A percentile compares a stretch with the other conserved stretches of the same genome.
Evolutionary conservation across 2,888 invertebrate genomes (phyloP).

Genomic region (Nomada lathburiana): DNA sequence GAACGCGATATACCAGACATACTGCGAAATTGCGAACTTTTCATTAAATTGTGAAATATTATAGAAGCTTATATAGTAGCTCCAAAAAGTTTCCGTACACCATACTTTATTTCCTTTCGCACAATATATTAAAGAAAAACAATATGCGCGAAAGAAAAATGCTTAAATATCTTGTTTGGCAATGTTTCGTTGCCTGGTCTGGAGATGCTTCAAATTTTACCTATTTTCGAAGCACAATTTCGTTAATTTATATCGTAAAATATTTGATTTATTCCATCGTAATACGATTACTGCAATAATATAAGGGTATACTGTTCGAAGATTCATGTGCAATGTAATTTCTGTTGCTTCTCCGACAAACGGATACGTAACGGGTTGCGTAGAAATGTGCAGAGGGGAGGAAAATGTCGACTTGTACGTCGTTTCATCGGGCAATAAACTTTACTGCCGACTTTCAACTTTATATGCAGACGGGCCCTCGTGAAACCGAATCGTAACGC

Average conservation of each 20-base stretch:
- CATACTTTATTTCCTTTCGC: too few relatives aligned
- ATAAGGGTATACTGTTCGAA: neutral
- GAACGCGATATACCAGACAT: neutral
- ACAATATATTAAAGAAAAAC: too few relatives aligned
- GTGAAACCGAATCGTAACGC: conserved; percentile 27
- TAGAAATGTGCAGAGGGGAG: neutral
- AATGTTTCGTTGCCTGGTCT: too few relatives aligned
- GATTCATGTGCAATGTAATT: neutral
- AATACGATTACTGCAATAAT: neutral
- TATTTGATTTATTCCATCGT: neutral
- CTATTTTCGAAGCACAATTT: too few relatives aligned
- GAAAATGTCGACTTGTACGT: conserved; percentile 20
- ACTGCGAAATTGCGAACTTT: neutral
- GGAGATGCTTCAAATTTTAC: too few relatives aligned
- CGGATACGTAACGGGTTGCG: neutral
- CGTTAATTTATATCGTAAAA: neutral
- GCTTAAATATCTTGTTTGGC: too few relatives aligned
- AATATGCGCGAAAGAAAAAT: too few relatives aligned
- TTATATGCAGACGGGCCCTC: conserved; percentile 9
- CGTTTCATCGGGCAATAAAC: conserved; percentile 40
- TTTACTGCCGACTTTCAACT: conserved; percentile 34
- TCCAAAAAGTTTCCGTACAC: too few relatives aligned
- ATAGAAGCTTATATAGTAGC: too few relatives aligned
- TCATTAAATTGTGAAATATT: neutral
- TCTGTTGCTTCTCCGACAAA: neutral